A percentile compares a stretch with the other conserved stretches of the same genome.
Evolutionary conservation across 2,797 vertebrate species (phyloP).

Genomic region (Atherinosoma microstoma): DNA sequence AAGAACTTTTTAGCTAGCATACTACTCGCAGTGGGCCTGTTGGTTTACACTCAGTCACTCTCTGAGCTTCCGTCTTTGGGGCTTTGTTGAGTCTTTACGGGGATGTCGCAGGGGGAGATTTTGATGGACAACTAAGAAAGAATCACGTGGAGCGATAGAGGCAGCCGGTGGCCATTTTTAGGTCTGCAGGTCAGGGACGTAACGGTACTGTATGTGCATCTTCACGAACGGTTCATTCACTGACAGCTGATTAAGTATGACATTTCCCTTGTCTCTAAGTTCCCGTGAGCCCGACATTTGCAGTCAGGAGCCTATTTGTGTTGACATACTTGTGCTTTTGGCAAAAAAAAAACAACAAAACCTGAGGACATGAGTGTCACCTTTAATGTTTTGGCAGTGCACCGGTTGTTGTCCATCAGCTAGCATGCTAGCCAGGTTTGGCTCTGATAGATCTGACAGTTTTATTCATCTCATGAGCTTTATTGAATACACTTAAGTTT

Average conservation of each 20-base stretch:
- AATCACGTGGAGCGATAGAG: not conserved
- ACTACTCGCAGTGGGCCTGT: constrained; percentile 1
- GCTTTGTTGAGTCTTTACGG: not conserved
- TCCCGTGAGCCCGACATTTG: too few relatives aligned
- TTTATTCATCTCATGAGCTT: not conserved
- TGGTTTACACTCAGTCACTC: constrained; percentile 18
- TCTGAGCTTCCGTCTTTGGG: constrained; percentile 14
- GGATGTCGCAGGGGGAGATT: not conserved
- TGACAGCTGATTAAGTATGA: not conserved
- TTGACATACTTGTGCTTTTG: too few relatives aligned
- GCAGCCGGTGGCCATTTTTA: not conserved
- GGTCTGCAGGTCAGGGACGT: not conserved
- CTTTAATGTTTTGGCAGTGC: too few relatives aligned
- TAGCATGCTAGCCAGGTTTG: not conserved
- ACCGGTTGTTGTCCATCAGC: not conserved
- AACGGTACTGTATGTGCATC: not conserved
- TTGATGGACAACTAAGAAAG: not conserved
- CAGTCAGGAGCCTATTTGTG: too few relatives aligned
- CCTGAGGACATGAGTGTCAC: too few relatives aligned
- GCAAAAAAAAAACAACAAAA: too few relatives aligned
- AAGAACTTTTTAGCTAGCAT: constrained; percentile 4
- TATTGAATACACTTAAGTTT: not conserved
- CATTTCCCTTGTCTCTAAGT: not conserved
- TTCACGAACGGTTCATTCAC: too few relatives aligned
- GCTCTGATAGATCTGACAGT: not conserved